Base-by-base conservation (phyloP, 1,140 invertebrate genomes). In the Lordiphosa collinella region DNA sequence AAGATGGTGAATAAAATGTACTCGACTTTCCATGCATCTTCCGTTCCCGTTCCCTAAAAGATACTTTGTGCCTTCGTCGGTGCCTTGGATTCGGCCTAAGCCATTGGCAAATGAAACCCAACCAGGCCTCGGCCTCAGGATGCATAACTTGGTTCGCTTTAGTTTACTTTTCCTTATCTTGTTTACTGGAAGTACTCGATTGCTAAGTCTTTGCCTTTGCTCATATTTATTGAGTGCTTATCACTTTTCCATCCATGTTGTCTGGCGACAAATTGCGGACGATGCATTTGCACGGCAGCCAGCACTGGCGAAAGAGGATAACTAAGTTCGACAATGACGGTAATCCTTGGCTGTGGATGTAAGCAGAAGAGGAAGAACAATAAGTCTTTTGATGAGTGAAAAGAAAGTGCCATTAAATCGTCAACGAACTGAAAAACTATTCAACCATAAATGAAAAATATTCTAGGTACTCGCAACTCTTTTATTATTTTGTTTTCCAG, bases 141-240 rank as follows among this genome's bases (percentile, higher is more conserved):
- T 80, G 60, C 75, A 80, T 80, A 47, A 57, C 57, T 11, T 43
- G 40, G 12, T 16, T 54, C 22, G 9, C n/a, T 34, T 64, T 38
- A 18, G 34, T 41, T 38, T 64, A 31, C 37, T 53, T 60, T 44
- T 61, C 35, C 44, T 31, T 72, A 62, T 71, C 58, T 63, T 50
- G 46, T 73, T 63, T 73, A 78, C 31, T 76, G 55, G 52, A 72
- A 67, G 37, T 60, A 53, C 52, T 71, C 62, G 53, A 58, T 75
- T 47, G 48, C 50, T 65, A 65, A 65, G 53, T 54, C 51, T 54
- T 54, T 64, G 35, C 37, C 46, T 58, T 57, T 72, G 37, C 51
- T 68, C 74, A 79, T 73, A 73, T 61, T 78, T 55, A 66, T 75
- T 54, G 58, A 59, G 43, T 56, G 55, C 47, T 62, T 53, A 57